These are phyloP conservation scores for Heliconius congener DNA, from an alignment of 1,140 invertebrate genomes.

Conservation along the genomic window DNA sequence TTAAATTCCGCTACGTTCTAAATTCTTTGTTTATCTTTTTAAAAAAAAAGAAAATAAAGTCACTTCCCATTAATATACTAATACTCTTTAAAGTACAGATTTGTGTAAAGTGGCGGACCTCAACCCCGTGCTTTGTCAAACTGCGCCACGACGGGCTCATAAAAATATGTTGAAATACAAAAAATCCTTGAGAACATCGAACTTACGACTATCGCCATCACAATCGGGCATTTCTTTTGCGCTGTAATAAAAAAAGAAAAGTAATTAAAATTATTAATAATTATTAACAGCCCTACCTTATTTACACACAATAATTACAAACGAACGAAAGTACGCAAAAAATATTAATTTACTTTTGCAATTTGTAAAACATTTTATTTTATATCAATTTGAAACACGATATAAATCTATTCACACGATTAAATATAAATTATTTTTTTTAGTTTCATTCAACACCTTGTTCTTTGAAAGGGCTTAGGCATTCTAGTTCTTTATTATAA, in stretches of 20 bases:
- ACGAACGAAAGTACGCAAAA: conserved; percentile 22
- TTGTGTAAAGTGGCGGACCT: no score
- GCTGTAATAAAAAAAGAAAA: background rate
- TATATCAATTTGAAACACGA: conserved; percentile 34
- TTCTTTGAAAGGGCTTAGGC: background rate
- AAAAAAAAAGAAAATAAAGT: no score
- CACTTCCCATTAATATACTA: no score
- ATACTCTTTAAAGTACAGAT: no score
- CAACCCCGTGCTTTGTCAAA: no score
- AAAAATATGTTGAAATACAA: no score
- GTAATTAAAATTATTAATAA: background rate
- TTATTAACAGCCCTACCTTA: background rate
- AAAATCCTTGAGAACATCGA: no score
- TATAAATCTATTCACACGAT: conserved; percentile 51
- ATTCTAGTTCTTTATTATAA: background rate
- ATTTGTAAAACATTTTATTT: conserved; percentile 36
- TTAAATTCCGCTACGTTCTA: no score
- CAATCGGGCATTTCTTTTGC: no score
- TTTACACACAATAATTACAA: conserved; percentile 13
- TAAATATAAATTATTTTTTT: conserved; percentile 52
- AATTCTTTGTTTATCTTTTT: no score
- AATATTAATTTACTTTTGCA: conserved; percentile 24
- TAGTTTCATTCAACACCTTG: conserved; percentile 1
- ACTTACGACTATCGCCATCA: no score
- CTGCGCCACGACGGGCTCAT: no score